A percentile compares a stretch with the other conserved stretches of the same genome.
These are phyloP conservation scores for Heliocidaris erythrogramma DNA, from an alignment of 35 echinoderm and acorn worm genomes.

Conservation along the genomic window DNA sequence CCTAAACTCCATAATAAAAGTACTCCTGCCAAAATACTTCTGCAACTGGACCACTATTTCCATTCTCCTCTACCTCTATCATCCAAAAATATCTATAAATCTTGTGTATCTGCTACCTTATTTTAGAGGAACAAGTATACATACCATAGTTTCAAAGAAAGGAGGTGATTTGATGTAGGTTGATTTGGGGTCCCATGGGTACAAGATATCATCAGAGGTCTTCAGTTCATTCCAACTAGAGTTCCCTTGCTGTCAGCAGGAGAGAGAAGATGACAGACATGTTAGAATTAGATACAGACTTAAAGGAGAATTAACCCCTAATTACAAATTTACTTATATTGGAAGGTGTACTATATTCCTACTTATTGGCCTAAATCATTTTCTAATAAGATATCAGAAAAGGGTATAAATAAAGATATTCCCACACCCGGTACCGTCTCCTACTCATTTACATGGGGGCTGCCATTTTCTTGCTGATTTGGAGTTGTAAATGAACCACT, in stretches of 20 bases:
- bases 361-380: too few relatives aligned
- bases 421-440: too few relatives aligned
- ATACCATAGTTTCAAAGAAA: constrained; percentile 98
- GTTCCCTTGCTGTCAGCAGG: constrained; percentile 74
- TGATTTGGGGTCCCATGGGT: constrained; percentile 93
- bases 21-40: too few relatives aligned
- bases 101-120: not conserved
- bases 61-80: not conserved
- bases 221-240: constrained; percentile 76
- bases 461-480: too few relatives aligned
- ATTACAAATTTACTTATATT: too few relatives aligned
- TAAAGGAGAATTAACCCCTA: too few relatives aligned
- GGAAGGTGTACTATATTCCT: too few relatives aligned
- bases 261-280: not conserved
- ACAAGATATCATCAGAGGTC: constrained; percentile 72
- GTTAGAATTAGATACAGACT: not conserved
- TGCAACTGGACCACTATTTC: not conserved
- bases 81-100: not conserved
- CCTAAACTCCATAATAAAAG: too few relatives aligned
- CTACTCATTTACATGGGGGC: too few relatives aligned
- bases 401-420: too few relatives aligned
- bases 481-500: too few relatives aligned
- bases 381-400: too few relatives aligned
- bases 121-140: constrained; percentile 24
- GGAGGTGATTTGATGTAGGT: constrained; percentile 98